Evolutionary conservation across 2,888 invertebrate genomes (phyloP).

Genomic region (Clepsis dumicolana): DNA sequence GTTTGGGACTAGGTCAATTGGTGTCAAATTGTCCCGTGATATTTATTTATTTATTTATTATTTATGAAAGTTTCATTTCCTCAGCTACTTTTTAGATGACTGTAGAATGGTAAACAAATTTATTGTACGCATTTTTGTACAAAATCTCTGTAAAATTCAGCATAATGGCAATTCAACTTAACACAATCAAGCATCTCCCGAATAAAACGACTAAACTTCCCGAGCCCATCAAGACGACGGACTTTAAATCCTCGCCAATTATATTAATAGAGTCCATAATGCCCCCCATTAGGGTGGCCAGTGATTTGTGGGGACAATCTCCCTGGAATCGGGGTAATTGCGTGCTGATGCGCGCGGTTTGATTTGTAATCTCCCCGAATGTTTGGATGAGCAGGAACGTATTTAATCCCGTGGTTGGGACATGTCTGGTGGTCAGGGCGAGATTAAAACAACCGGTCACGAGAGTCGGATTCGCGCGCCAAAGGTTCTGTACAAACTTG

Average conservation of each 20-base stretch:
- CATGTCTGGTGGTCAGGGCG: background rate
- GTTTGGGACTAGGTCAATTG: too few species aligned
- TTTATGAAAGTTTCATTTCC: too few species aligned
- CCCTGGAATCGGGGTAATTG: conserved; percentile 20
- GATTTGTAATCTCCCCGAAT: background rate
- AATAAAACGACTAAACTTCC: conserved; percentile 6
- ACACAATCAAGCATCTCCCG: background rate
- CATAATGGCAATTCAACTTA: conserved; percentile 1
- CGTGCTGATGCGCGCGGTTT: conserved; percentile 7
- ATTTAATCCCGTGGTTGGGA: background rate
- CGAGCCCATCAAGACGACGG: conserved; percentile 16
- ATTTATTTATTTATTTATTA: too few species aligned
- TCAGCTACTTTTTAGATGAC: too few species aligned
- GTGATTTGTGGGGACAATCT: conserved; percentile 19
- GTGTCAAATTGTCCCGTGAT: too few species aligned
- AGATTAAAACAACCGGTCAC: background rate
- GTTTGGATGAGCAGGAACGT: conserved; percentile 1
- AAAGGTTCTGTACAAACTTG: too few species aligned
- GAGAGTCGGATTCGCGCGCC: too few species aligned
- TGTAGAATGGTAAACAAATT: too few species aligned
- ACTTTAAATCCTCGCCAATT: conserved; percentile 31
- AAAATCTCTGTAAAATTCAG: background rate
- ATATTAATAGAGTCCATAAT: conserved; percentile 40
- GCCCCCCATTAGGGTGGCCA: conserved; percentile 3
- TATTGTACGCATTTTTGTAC: background rate